These are phyloP conservation scores for Harmothoe impar DNA, from an alignment of 2,888 invertebrate species.

Conservation along the genomic window DNA sequence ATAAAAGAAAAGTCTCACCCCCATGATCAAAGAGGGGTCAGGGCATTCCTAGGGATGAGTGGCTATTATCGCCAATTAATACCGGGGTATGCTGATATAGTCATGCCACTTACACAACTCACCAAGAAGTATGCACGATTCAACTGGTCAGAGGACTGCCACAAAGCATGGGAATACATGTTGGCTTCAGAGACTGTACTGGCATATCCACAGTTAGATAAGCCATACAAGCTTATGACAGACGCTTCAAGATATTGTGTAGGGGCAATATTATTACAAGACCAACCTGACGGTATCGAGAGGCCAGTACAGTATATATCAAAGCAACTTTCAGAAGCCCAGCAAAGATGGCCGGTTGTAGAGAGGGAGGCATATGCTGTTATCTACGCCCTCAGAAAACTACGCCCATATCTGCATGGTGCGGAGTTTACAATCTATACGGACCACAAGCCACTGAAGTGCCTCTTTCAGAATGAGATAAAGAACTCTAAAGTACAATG, in stretches of 20 bases:
- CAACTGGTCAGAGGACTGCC: background rate
- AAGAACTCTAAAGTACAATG: conserved; percentile 65
- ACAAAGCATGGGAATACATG: background rate
- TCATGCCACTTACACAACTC: conserved; percentile 1
- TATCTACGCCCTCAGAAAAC: background rate
- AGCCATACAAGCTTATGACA: conserved; percentile 49
- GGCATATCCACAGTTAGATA: conserved; percentile 3
- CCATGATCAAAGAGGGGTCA: background rate
- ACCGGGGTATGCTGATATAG: conserved; percentile 62
- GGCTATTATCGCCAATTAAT: conserved; percentile 64
- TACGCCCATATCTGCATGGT: conserved; percentile 55
- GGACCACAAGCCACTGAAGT: conserved; percentile 62
- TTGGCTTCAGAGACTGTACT: background rate
- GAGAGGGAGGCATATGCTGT: conserved; percentile 57
- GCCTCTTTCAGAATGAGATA: conserved; percentile 60
- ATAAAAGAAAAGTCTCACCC: background rate
- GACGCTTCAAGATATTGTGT: background rate
- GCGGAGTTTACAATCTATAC: conserved; percentile 25
- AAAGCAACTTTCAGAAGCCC: conserved; percentile 32
- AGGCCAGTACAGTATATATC: conserved; percentile 47
- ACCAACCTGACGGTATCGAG: background rate
- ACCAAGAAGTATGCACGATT: conserved; percentile 41
- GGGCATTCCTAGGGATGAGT: conserved; percentile 51
- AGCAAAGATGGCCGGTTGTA: conserved; percentile 30
- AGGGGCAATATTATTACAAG: conserved; percentile 40